Evolutionary conservation across 2,797 vertebrate genomes (phyloP).

Genomic region (Xiphophorus birchmanni): DNA sequence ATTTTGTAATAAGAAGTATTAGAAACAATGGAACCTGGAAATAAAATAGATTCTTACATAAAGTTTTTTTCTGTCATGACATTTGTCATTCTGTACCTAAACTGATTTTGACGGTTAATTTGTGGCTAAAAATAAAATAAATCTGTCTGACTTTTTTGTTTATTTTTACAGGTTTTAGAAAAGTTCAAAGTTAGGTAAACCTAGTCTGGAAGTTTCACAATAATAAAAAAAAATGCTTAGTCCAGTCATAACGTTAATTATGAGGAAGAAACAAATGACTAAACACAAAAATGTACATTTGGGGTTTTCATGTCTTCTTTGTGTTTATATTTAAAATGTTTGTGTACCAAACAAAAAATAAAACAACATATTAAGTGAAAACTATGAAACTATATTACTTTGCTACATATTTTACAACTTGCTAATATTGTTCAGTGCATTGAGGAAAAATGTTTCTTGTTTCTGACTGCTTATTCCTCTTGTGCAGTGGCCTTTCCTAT

Average conservation of each 20-base stretch:
- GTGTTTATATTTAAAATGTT: background rate
- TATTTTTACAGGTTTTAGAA: slow-evolving; percentile 9
- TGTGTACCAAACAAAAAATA: background rate
- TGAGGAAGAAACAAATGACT: background rate
- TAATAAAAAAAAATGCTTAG: background rate
- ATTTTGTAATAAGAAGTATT: background rate
- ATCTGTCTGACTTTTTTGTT: slow-evolving; percentile 1
- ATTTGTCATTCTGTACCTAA: background rate
- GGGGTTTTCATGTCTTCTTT: background rate
- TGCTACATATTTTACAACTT: background rate
- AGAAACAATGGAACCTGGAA: background rate
- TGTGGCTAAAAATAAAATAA: slow-evolving; percentile 2
- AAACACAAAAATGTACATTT: background rate
- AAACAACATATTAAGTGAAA: background rate
- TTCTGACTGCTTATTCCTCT: background rate
- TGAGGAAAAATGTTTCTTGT: background rate
- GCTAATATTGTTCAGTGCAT: background rate
- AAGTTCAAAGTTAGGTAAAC: background rate
- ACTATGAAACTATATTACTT: background rate
- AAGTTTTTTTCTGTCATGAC: background rate
- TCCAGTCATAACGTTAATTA: background rate
- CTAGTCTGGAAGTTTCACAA: background rate
- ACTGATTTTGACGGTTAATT: background rate
- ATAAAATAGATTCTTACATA: background rate
- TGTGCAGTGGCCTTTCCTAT: background rate